Base-by-base conservation (phyloP, 1,140 invertebrate species). In the Drosophila ananassae region DNA sequence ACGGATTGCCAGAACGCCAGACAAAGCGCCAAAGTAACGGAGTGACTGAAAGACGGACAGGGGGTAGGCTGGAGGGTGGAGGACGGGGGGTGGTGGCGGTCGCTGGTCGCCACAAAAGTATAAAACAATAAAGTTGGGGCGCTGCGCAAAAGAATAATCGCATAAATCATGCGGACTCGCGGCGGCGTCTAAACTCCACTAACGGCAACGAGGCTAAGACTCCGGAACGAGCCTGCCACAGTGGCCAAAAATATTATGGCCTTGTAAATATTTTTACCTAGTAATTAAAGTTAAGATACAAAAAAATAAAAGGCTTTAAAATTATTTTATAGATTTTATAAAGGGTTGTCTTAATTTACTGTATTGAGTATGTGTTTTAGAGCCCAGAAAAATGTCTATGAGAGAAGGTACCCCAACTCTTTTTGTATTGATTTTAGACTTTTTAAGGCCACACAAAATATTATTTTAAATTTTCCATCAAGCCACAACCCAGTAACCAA, bases 131-230 rank as follows among this genome's bases (percentile, higher is more conserved):
- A 87, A 87, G 75, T 79, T 87, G 34, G 66, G 79, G 78, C 74
- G 82, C 82, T 87, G 82, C 82, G 71, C 78, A 77, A 89, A 81
- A 87, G 83, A 87, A 87, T 87, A 87, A 87, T 87, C 83, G 83
- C 83, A 87, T 89, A 89, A 87, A 87, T 87, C 83, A 87, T 87
- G 83, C 79, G 72, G 77, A 85, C 81, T 85, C 83, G 80, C 80
- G 73, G 80, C 77, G 74, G 66, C 66, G 67, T 82, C 82, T 85
- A 85, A 85, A 34, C 50, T 53, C 66, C 44, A 22, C 44, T 47
- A 47, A 47, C 56, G 25, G 21, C 34, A 52, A 62, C 58, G 28
- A 24, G 56, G 50, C 41, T 44, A 44, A 44, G 57, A 48, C 34
- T 25, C 30, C 25, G 47, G 39, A 28, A 10, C 59, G 24, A 50